Evolutionary conservation across 2,113 vertebrate genomes (phyloP), one percentile per base, ranked within the genome.

Genomic region (Cyphomyrus plagiostoma): DNA sequence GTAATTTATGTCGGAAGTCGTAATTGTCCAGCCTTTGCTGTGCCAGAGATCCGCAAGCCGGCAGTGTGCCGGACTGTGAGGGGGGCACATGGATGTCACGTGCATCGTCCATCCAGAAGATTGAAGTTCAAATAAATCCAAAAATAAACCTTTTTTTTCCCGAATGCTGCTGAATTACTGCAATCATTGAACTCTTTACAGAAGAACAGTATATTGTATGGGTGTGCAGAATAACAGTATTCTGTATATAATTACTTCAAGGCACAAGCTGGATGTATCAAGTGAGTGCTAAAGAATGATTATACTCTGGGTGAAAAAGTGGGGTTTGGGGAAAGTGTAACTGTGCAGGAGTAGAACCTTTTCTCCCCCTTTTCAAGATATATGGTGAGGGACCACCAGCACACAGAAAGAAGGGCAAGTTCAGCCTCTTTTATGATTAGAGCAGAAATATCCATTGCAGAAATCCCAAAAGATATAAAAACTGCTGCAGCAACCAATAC

Each of bases 1-100:
- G 92, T 93, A 94, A 94, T 95, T 95, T 94, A 95, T 93, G 94
- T 93, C 95, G 94, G 95, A 96, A 95, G 93, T 92, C 92, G 90
- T 93, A 92, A 90, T 92, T 89, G 0, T 95, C 94, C 92, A 89
- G 92, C 91, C 23, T 91, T 92, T 1, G 86, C 89, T 74, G 56
- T 11, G 17, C 90, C 88, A 87, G 92, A 94, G 7, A 56, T 93
- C 92, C 35, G 88, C 8, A 86, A 90, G 91, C 92, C 45, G 42
- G 30, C 42, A 2, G 39, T 80, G 80, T 19, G 89, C 26, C 7
- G 58, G 84, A 88, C 87, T 89, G 58, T 87, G 13, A n/a, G 56
- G 93, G 17, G 90, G 89, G 92, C 91, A 90, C 90, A 58, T 88
- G 89, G 91, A 87, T 17, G 4, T 35, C 66, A 89, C 74, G 80